Base-by-base conservation (phyloP, 2,113 vertebrate genomes). In the Siphamia tubifer region DNA sequence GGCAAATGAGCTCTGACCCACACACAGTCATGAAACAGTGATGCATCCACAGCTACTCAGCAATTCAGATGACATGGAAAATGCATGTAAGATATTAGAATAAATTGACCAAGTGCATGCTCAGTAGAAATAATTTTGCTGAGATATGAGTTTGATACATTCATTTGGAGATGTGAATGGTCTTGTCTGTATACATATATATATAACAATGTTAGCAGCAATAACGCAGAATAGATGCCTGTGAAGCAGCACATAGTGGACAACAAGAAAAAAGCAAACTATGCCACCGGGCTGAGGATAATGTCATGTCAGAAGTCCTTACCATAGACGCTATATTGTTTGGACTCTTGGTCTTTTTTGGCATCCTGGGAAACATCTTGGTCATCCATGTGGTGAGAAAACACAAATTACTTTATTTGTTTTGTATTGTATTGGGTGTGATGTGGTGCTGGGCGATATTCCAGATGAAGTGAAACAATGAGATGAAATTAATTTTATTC, bases 301-400 rank as follows among this genome's bases (percentile, higher is more conserved):
- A 79, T 64, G 79, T 54, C 47, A 93, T 93, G 91, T 74, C 90
- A 47, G 61, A 90, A 27, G 84, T 78, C 20, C 86, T 92, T 24
- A 88, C 88, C 15, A 73, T 89, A 32, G 91, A 93, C 0, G 93
- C 92, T 16, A 48, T 92, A 66, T 40, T 92, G 40, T 93, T 93
- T 56, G 93, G 91, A 2, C 6, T 93, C 17, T 72, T 94, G 43
- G 92, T 93, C 3, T 86, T 92, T 67, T 90, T 87, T 27, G 93
- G 93, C 13, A 92, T 93, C 48, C 44, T 93, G 13, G 93, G 92
- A 72, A 94, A 94, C 75, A 51, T 92, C 30, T 45, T 90, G 81
- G 91, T 93, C 84, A 93, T 93, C 78, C 81, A 84, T 80, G 88
- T 86, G 90, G 92, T 93, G 67, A 92, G 90, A 68, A 13, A 36